Base-by-base conservation (phyloP, 2,797 vertebrate genomes). In the Chrysocyon brachyurus region DNA sequence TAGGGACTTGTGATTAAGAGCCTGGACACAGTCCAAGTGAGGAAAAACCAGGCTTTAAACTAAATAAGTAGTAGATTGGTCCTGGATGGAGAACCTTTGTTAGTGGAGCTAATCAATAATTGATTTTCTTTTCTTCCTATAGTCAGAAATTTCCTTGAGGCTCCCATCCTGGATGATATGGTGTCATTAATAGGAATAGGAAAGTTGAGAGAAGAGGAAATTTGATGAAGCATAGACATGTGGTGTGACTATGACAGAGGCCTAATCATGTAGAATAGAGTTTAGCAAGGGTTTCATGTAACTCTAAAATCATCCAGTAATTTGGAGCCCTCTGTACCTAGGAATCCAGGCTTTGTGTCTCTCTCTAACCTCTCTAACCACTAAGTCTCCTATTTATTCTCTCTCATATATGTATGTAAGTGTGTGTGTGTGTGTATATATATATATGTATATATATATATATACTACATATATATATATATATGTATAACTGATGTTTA, bases 121-220 rank as follows among this genome's bases (percentile, higher is more conserved):
- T 28, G 19, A 61, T 14, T n/a, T 82, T 64, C 24, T 72, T 91
- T 68, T 91, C 57, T 31, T 12, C 52, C 26, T 72, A 73, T 94
- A 82, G 36, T 63, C 17, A 87, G 64, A 70, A 17, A 75, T 59
- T 68, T 86, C 52, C 33, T 75, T 91, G 40, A 91, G 22, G 3
- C 9, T 88, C 9, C 33, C 64, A 52, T 75, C 33, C 79, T 85
- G 28, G 19, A 56, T 91, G 21, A 16, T 4, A 68, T 7, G 3
- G 22, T 90, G 10, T 87, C 31, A 61, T 40, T 90, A 85, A 49
- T 11, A 94, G 70, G 6, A 90, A 83, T 66, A 93, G 56, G 46
- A 87, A 78, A 78, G n/a, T 49, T 77, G 16, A 57, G 63, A 85
- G 49, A 79, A 92, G 46, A 93, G 33, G 21, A 97, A 90, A 56